Percentiles rank a stretch among this genome's conserved stretches.
Evolutionary conservation across 2,113 vertebrate genomes (phyloP).

Genomic region (Etheostoma spectabile): DNA sequence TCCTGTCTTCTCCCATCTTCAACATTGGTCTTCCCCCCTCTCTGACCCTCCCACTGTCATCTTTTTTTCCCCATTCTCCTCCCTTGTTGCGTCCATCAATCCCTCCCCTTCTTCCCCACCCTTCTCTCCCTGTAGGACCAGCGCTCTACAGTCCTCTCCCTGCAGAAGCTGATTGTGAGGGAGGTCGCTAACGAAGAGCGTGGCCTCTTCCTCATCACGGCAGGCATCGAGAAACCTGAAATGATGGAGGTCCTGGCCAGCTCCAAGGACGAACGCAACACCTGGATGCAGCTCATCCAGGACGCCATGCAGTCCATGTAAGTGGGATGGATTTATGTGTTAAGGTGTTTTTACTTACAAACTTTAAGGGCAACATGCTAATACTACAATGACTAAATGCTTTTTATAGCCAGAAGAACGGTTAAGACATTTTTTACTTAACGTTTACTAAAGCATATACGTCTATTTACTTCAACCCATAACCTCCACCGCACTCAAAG

Average conservation of each 20-base stretch:
- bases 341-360: not conserved
- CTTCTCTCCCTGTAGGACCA: slow-evolving; percentile 87
- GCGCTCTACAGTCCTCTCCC: slow-evolving; percentile 94
- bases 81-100: slow-evolving; percentile 31
- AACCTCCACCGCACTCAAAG: not conserved
- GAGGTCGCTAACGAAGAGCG: slow-evolving; percentile 98
- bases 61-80: slow-evolving; percentile 33
- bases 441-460: not conserved
- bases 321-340: slow-evolving; percentile 68
- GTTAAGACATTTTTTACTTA: not conserved
- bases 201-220: slow-evolving; percentile 95
- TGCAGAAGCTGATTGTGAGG: slow-evolving; percentile 97
- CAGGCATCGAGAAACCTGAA: slow-evolving; percentile 90
- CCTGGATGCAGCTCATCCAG: slow-evolving; percentile 94
- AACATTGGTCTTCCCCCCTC: slow-evolving; percentile 39
- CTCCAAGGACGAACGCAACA: slow-evolving; percentile 94
- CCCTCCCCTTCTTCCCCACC: not conserved
- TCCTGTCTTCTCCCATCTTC: slow-evolving; percentile 40
- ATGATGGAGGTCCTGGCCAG: slow-evolving; percentile 96
- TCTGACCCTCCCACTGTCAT: slow-evolving; percentile 64
- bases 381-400: not conserved
- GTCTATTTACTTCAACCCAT: not conserved
- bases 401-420: not conserved
- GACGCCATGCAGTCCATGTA: slow-evolving; percentile 93
- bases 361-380: not conserved